phyloP scores from a whole-genome alignment of 2,797 vertebrate genomes.

The Bradypodion ventrale region DNA sequence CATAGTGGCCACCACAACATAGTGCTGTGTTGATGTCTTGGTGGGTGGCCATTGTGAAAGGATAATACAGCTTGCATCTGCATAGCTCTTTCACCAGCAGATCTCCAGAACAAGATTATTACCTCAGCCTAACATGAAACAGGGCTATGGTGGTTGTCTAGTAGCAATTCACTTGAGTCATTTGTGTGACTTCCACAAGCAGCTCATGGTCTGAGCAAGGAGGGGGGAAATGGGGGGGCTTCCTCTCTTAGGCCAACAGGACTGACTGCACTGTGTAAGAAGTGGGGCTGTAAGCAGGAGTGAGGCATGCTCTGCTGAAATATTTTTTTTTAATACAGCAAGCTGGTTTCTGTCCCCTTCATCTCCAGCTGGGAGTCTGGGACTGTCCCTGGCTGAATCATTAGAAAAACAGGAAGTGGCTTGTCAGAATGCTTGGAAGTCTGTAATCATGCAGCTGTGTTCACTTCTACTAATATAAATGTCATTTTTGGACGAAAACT shows the following conservation, averaged over 20 bases:
- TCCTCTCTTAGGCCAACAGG: too few species aligned
- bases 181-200: background rate
- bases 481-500: background rate
- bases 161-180: background rate
- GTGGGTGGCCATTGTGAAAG: background rate
- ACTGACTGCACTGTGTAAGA: background rate
- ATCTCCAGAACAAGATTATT: background rate
- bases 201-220: too few species aligned
- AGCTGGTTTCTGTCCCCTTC: background rate
- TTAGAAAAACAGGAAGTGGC: slow-evolving; percentile 22
- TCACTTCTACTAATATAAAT: background rate
- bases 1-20: background rate
- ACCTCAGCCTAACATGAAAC: background rate
- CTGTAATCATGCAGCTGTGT: background rate
- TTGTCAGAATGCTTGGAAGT: slow-evolving; percentile 14
- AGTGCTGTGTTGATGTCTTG: background rate
- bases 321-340: background rate
- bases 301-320: background rate
- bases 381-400: slow-evolving; percentile 12
- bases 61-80: too few species aligned
- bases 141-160: background rate
- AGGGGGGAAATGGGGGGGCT: too few species aligned
- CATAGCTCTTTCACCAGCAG: background rate
- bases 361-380: background rate
- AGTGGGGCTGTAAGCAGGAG: background rate